These are phyloP conservation scores for Dromius quadrimaculatus DNA, from an alignment of 2,888 invertebrate species.

Conservation along the genomic window DNA sequence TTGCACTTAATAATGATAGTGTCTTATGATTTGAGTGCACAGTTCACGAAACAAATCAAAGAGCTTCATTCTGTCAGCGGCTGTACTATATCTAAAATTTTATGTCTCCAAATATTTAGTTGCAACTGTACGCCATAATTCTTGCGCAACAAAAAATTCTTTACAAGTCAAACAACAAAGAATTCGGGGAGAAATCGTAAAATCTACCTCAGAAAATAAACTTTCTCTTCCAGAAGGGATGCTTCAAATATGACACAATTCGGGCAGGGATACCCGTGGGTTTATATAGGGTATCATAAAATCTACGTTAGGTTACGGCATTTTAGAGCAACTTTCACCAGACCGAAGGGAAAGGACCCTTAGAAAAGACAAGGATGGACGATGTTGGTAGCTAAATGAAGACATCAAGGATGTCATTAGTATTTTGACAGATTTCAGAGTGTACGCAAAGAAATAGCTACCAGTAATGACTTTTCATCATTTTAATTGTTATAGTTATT, in stretches of 20 bases:
- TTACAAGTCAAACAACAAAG: conserved; percentile 36
- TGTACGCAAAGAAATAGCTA: background rate
- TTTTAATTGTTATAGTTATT: background rate
- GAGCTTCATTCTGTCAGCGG: no score
- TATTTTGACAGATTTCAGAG: conserved; percentile 38
- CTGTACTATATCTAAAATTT: no score
- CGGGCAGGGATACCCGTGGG: conserved; percentile 6
- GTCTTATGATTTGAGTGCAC: no score
- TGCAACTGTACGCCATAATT: conserved; percentile 28
- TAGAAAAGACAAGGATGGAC: background rate
- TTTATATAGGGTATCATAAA: conserved; percentile 42
- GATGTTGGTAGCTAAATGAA: conserved; percentile 23
- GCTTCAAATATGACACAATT: conserved; percentile 43
- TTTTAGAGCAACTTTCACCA: conserved; percentile 48
- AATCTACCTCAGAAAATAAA: conserved; percentile 46
- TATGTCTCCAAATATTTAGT: background rate
- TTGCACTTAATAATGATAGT: no score
- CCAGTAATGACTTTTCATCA: no score
- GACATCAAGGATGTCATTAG: conserved; percentile 43
- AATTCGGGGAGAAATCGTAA: conserved; percentile 34
- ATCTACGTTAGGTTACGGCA: conserved; percentile 31
- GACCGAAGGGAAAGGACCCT: conserved; percentile 12
- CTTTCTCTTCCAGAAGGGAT: conserved; percentile 44
- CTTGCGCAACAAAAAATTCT: conserved; percentile 38
- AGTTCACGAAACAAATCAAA: no score